Conservation (phyloP, 2,113 vertebrate species). For the Sorex fumeus region DNA sequence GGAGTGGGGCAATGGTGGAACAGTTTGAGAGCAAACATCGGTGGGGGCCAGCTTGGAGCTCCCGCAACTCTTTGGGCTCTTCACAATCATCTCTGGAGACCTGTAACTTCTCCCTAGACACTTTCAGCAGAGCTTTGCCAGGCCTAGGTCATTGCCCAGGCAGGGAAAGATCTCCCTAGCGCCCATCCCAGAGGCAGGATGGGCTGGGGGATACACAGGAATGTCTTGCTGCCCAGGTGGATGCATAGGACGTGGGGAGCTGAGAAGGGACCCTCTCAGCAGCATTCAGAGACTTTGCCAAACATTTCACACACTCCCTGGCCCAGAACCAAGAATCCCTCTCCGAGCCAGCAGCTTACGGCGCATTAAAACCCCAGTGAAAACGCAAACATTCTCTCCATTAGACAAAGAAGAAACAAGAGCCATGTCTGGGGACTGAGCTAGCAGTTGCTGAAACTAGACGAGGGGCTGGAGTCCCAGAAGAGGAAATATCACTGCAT, state of each 20-base stretch:
- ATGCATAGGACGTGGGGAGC: not conserved
- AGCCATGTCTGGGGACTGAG: constrained; percentile 72
- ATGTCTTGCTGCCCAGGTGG: not conserved
- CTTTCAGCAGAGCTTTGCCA: not conserved
- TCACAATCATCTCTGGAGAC: constrained; percentile 4
- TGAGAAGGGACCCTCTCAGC: constrained; percentile 15
- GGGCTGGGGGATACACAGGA: not conserved
- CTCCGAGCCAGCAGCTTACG: constrained; percentile 64
- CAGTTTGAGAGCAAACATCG: not conserved
- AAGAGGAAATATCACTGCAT: constrained; percentile 84
- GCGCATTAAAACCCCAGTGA: constrained; percentile 71
- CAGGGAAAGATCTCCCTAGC: not conserved
- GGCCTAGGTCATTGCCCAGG: not conserved
- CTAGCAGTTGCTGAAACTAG: constrained; percentile 83
- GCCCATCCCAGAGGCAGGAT: not conserved
- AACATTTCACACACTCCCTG: constrained; percentile 59
- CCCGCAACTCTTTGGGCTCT: not conserved
- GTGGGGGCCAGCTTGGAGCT: constrained; percentile 20
- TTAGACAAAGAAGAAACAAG: constrained; percentile 83
- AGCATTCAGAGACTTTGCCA: constrained; percentile 54
- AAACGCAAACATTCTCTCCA: constrained; percentile 76
- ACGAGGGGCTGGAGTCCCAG: constrained; percentile 75
- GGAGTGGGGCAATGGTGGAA: no score
- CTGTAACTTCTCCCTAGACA: not conserved
- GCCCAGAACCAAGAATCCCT: constrained; percentile 76